Percentiles rank a stretch among this genome's conserved stretches.
phyloP scores from a whole-genome alignment of 2,888 invertebrate genomes.

The Dilophus febrilis region DNA sequence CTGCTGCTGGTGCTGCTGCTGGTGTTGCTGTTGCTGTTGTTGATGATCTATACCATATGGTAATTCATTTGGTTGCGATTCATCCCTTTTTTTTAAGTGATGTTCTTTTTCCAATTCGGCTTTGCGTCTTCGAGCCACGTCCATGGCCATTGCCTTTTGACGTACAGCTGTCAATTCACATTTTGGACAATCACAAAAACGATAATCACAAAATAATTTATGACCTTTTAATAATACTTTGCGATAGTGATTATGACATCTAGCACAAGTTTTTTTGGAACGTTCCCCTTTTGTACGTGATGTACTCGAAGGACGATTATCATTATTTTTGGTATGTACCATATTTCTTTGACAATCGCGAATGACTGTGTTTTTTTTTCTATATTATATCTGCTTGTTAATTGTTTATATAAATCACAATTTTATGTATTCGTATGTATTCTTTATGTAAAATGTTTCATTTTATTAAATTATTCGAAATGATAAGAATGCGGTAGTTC shows the following conservation, averaged over 20 bases:
- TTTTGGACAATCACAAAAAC: slow-evolving; percentile 70
- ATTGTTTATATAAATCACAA: too few relatives aligned
- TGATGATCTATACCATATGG: too few relatives aligned
- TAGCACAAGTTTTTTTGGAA: slow-evolving; percentile 80
- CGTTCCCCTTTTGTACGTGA: slow-evolving; percentile 46
- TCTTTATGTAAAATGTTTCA: too few relatives aligned
- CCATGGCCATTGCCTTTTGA: slow-evolving; percentile 76
- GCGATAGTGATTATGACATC: slow-evolving; percentile 81
- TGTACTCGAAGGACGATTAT: slow-evolving; percentile 26
- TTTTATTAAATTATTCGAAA: too few relatives aligned
- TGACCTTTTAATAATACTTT: slow-evolving; percentile 80
- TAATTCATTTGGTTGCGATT: too few relatives aligned
- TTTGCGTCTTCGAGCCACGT: slow-evolving; percentile 66
- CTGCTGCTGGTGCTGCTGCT: slow-evolving; percentile 10
- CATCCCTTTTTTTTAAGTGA: slow-evolving; percentile 19
- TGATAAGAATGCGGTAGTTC: too few relatives aligned
- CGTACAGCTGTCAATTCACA: slow-evolving; percentile 74
- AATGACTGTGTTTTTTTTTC: too few relatives aligned
- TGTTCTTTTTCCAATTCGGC: slow-evolving; percentile 77
- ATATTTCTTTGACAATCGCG: too few relatives aligned
- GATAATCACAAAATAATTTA: slow-evolving; percentile 78
- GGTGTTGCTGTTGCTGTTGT: slow-evolving; percentile 10
- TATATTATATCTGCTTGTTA: too few relatives aligned
- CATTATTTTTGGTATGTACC: too few relatives aligned
- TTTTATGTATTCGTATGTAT: too few relatives aligned